These are phyloP conservation scores for Platichthys stellatus DNA, from an alignment of 2,113 vertebrate species.

Conservation along the genomic window DNA sequence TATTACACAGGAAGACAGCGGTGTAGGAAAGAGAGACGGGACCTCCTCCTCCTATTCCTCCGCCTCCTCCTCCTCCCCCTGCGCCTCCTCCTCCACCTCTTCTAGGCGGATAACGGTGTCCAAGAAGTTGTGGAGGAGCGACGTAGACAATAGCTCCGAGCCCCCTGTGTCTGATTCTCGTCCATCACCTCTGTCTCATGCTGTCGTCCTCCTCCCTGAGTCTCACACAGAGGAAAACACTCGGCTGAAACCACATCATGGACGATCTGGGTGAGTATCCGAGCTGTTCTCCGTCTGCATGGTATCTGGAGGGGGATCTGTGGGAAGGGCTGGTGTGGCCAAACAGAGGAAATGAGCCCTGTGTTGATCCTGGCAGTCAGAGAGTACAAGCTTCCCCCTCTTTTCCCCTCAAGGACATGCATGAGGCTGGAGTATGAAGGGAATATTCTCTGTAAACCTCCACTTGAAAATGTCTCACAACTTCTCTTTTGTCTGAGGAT, in stretches of 20 bases:
- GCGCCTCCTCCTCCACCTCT: constrained; percentile 25
- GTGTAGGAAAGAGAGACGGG: constrained; percentile 59
- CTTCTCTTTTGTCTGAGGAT: background rate
- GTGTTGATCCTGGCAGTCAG: constrained; percentile 36
- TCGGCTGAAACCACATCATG: constrained; percentile 64
- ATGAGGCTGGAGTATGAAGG: constrained; percentile 1
- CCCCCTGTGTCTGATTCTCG: constrained; percentile 1
- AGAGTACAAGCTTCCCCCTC: background rate
- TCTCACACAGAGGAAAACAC: constrained; percentile 35
- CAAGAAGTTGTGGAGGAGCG: constrained; percentile 68
- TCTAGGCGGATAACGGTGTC: constrained; percentile 75
- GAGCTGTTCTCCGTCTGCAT: constrained; percentile 19
- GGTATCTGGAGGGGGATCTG: constrained; percentile 59
- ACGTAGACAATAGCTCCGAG: constrained; percentile 64
- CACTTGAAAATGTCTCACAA: background rate
- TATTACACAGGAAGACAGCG: constrained; percentile 71
- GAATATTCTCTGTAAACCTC: background rate
- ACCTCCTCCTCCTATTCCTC: constrained; percentile 69
- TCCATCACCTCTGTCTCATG: constrained; percentile 50
- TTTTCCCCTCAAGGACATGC: constrained; percentile 18
- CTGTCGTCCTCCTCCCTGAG: background rate
- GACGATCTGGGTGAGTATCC: constrained; percentile 81
- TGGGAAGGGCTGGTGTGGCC: constrained; percentile 59
- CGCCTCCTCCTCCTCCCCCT: constrained; percentile 21
- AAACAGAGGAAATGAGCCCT: constrained; percentile 63